These are phyloP conservation scores for Eublepharis macularius DNA, from an alignment of 2,113 vertebrate genomes.

Conservation along the genomic window DNA sequence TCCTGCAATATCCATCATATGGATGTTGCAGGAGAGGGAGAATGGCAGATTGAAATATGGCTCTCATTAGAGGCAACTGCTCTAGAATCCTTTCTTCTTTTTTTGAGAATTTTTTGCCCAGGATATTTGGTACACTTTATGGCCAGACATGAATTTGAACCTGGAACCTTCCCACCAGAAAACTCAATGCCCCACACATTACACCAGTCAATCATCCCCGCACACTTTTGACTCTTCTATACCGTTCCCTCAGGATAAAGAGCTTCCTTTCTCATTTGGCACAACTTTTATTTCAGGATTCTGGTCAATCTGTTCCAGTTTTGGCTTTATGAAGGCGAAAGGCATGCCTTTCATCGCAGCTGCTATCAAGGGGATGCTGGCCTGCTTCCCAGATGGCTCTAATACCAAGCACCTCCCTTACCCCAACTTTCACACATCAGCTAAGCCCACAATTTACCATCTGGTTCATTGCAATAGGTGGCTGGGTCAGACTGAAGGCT, in stretches of 20 bases:
- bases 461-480: slow-evolving; percentile 98
- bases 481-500: slow-evolving; percentile 96
- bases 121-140: background rate
- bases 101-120: background rate
- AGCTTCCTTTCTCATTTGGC: background rate
- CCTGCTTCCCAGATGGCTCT: background rate
- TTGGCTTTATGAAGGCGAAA: background rate
- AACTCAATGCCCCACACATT: too few relatives aligned
- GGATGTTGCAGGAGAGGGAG: background rate
- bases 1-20: too few relatives aligned
- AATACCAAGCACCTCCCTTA: accelerated
- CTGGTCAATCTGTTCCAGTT: background rate
- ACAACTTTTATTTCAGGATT: background rate
- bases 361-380: too few relatives aligned
- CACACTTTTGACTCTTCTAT: background rate
- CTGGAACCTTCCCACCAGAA: background rate
- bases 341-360: too few relatives aligned
- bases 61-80: background rate
- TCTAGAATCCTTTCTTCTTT: background rate
- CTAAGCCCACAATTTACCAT: slow-evolving; percentile 75
- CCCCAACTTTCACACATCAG: background rate
- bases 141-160: background rate
- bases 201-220: background rate
- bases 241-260: background rate
- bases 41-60: background rate